Base-by-base conservation (phyloP, 2,113 vertebrate species). In the Acanthochromis polyacanthus region DNA sequence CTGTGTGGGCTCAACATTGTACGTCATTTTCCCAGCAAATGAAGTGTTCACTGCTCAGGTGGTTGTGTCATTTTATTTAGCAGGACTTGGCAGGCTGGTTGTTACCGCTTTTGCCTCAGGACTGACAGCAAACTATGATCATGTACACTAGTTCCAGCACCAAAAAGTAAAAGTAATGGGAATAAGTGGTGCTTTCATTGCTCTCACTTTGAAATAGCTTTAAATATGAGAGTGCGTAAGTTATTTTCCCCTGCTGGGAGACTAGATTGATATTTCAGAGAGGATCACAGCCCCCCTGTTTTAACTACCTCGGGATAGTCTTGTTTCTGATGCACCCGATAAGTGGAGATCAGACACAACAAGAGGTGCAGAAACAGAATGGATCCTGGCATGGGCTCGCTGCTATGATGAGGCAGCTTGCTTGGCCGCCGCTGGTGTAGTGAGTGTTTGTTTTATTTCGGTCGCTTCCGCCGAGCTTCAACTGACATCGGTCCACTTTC, bases 1-100 rank as follows among this genome's bases (percentile, higher is more conserved):
- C 68, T 75, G 59, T 19, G 14, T 62, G 51, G 52, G 57, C 62
- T 60, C 58, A 48, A 43, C 51, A 15, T 19, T 74, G 65, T 50
- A 53, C 50, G 25, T 76, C 20, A 83, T 84, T 88, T 88, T 73
- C 74, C 64, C 38, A 5, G 38, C 79, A 84, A 88, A 88, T 87
- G 66, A 83, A 73, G 66, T 59, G 71, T 61, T 85, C 23, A 9
- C 58, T 12, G 50, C 60, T 71, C 67, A 22, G 64, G 32, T 78
- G 51, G 25, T 48, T 16, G 22, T 62, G 68, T 81, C 50, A 78
- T 84, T 81, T 66, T 25, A n/a, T 66, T 76, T 75, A 63, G 25
- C 65, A 62, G 63, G 50, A 56, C 76, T 57, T 65, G 63, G 48
- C 78, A 59, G 50, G 63, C 46, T 64, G 65, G 77, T 85, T 52